Evolutionary conservation across 1,140 invertebrate species (phyloP), one percentile per base, ranked within the genome.

Genomic region (Eueides isabella): DNA sequence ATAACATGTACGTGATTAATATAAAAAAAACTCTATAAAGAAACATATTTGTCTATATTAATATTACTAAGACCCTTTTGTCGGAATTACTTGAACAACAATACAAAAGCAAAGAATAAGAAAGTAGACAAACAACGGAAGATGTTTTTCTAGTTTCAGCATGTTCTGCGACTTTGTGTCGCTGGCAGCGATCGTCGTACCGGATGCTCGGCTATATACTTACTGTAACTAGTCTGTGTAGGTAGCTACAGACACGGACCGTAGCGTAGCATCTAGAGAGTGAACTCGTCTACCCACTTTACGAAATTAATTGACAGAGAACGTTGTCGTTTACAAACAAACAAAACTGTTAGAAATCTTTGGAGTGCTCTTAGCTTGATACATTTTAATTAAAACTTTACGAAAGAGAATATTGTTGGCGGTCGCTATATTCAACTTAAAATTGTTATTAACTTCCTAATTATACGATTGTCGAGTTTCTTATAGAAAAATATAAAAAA

Each of bases 351-450:
- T 81, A 81, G 78, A 77, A 87, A 84, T 86, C 81, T 81, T 82
- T 78, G 63, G 71, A 84, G 77, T 79, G 77, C 82, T 84, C 80
- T 75, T 77, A 70, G 73, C 82, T 85, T 86, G 82, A 89, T 90
- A 89, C 67, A 65, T 74, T 91, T 91, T 89, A 91, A 92, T 92
- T 92, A 92, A 92, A 91, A 90, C 80, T 92, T 91, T 85, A 77
- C 80, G 81, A 75, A 83, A 81, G 80, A 70, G 76, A 83, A 83
- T 78, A 83, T 79, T 74, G 79, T 85, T 76, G 81, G 75, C 73
- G 48, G 48, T 76, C 76, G 31, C 63, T n/a, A 65, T 35, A 31
- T 33, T 31, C n/a, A 35, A 31, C 35, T 65, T 65, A 65, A 65
- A 65, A 23, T 35, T 72, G 41, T 66, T 23, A 26, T 55, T 55